These are phyloP conservation scores for Sylvilagus bachmani DNA, from an alignment of 2,113 vertebrate species.

Conservation along the genomic window DNA sequence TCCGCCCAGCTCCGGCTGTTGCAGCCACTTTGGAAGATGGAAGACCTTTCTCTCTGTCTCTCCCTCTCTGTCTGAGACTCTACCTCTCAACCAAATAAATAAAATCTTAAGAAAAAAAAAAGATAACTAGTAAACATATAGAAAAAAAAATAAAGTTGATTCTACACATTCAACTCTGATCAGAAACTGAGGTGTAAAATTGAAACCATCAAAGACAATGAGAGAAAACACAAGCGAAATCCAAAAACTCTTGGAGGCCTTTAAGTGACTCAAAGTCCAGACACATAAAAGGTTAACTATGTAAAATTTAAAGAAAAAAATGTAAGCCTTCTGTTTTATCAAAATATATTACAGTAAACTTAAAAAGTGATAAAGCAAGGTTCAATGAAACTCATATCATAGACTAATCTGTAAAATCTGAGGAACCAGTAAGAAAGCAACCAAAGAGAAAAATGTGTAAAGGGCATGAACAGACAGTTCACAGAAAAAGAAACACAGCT, in stretches of 20 bases:
- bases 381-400: background rate
- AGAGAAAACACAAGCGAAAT: background rate
- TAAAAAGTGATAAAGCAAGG: background rate
- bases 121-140: background rate
- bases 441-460: conserved; percentile 36
- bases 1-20: too few species aligned
- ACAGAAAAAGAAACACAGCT: background rate
- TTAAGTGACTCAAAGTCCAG: conserved; percentile 30
- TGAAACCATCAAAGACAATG: background rate
- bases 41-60: too few species aligned
- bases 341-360: conserved; percentile 25
- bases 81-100: background rate
- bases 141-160: background rate
- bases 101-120: background rate
- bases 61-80: too few species aligned
- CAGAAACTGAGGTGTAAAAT: conserved; percentile 23
- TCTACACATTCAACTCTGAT: background rate
- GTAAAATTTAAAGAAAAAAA: conserved; percentile 58
- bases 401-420: background rate
- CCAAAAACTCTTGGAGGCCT: background rate
- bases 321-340: background rate
- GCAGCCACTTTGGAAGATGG: too few species aligned
- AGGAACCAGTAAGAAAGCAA: conserved; percentile 29
- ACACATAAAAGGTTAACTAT: conserved; percentile 8
- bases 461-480: background rate